Evolutionary conservation across 2,113 vertebrate species (phyloP), one percentile per base, ranked within the genome.

Genomic region (Gnathonemus echidnorhynchus): DNA sequence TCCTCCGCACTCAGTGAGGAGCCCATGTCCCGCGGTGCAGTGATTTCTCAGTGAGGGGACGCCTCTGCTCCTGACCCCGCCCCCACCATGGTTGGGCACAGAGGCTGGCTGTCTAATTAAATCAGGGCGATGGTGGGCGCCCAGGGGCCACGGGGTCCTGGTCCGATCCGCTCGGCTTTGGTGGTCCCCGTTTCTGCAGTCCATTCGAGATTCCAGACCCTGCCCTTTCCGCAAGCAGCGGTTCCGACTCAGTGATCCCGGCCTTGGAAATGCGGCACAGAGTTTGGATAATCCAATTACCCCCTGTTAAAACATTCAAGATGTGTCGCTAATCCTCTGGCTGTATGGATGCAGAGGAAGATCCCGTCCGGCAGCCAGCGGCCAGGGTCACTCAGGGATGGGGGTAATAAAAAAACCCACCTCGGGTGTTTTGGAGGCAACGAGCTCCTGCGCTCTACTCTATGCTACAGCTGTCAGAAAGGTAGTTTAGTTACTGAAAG

Each of bases 11-110:
- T 39, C 90, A 87, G 86, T 50, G 21, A n/a, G 88, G 56, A 77
- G 88, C 46, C 49, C 4, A 3, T 80, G 50, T 86, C 90, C 90
- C 8, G 86, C 39, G 77, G 86, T 53, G 90, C 19, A n/a, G 70
- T 90, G 89, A 19, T 80, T 19, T 39, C 74, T 19, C 39, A 39
- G 74, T 27, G 13, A 80, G 74, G 15, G 13, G 35, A 4, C 5
- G 5, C 70, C 70, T 2, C 2, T 66, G 62, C 62, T 8, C 7
- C 7, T 10, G 24, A 0, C 9, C n/a, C 0, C 2, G n/a, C 9
- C 9, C 58, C 58, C 27, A 27, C 58, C n/a, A 66, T 3, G 62
- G n/a, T 11, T 27, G 62, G 62, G n/a, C n/a, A 66, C 62, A 11
- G 62, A n/a, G 24, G n/a, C 62, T 66, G 62, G n/a, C 24, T n/a